Evolutionary conservation across 2,113 vertebrate genomes (phyloP).

Genomic region (Atrichornis clamosus): DNA sequence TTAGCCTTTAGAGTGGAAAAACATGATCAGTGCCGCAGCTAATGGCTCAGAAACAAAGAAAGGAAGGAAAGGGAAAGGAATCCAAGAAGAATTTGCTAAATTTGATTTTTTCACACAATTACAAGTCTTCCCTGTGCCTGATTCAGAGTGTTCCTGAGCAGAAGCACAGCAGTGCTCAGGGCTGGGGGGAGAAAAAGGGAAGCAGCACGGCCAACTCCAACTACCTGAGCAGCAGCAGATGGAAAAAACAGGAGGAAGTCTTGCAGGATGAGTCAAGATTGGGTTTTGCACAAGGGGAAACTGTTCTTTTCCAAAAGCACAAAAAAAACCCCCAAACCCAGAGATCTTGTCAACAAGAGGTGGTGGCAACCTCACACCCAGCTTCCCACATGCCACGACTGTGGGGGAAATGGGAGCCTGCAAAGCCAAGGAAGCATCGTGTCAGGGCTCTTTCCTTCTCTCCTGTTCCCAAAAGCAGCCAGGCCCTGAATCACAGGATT

Average conservation of each 20-base stretch:
- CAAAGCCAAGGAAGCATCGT: fast-evolving
- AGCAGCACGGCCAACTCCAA: not conserved
- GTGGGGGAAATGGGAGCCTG: fast-evolving
- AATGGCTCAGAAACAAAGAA: not conserved
- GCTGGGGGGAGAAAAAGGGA: fast-evolving
- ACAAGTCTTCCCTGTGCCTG: not conserved
- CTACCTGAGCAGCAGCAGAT: not conserved
- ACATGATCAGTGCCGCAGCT: not conserved
- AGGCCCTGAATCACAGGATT: not conserved
- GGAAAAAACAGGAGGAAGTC: slow-evolving; percentile 12
- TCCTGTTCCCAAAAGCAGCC: not conserved
- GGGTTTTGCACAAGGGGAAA: not conserved
- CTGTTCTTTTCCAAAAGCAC: not conserved
- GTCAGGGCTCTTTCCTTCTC: not conserved
- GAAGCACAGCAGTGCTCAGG: fast-evolving
- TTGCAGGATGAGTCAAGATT: not conserved
- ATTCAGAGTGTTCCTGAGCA: not conserved
- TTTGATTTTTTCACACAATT: not conserved
- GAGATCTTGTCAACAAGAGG: not conserved
- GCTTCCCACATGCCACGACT: fast-evolving
- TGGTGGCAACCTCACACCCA: fast-evolving
- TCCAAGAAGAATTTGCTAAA: not conserved
- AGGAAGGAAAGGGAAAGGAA: not conserved
- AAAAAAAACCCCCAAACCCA: not conserved
- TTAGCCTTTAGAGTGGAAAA: not conserved